A percentile compares a stretch with the other conserved stretches of the same genome.
Evolutionary conservation across 2,888 invertebrate species (phyloP).

Genomic region (Epirrhoe alternata): DNA sequence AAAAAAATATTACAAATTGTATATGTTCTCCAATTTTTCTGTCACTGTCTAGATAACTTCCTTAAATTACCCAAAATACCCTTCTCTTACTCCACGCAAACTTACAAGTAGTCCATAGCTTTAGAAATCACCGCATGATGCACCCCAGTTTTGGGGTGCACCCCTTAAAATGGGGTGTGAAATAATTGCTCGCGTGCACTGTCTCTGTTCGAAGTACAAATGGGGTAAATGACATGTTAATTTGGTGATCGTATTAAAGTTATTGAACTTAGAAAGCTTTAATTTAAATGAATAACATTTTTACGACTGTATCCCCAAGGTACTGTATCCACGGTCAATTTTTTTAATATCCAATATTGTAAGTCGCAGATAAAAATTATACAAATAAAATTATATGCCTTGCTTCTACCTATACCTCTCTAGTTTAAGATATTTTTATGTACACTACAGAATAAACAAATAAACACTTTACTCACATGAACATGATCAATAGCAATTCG

Average conservation of each 20-base stretch:
- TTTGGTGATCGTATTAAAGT: slow-evolving; percentile 1
- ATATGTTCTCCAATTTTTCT: no score
- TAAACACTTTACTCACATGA: no score
- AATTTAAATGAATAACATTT: neutral
- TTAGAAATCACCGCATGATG: slow-evolving; percentile 56
- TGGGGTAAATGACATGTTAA: slow-evolving; percentile 42
- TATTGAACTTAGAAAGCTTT: neutral
- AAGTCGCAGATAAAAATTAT: no score
- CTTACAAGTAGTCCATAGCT: slow-evolving; percentile 43
- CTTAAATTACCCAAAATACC: neutral
- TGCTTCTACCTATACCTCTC: no score
- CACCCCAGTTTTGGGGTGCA: slow-evolving; percentile 49
- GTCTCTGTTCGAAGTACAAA: slow-evolving; percentile 41
- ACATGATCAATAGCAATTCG: no score
- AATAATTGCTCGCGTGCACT: slow-evolving; percentile 71
- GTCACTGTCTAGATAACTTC: neutral
- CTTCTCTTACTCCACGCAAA: slow-evolving; percentile 24
- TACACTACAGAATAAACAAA: no score
- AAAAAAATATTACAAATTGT: no score
- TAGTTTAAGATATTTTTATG: no score
- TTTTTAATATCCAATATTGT: no score
- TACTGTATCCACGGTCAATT: neutral
- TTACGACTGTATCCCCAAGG: no score
- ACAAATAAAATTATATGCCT: no score
- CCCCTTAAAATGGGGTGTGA: slow-evolving; percentile 63